These are phyloP conservation scores for Siderastrea radians DNA, from an alignment of 92 coral and sea anemone genomes.

Conservation along the genomic window DNA sequence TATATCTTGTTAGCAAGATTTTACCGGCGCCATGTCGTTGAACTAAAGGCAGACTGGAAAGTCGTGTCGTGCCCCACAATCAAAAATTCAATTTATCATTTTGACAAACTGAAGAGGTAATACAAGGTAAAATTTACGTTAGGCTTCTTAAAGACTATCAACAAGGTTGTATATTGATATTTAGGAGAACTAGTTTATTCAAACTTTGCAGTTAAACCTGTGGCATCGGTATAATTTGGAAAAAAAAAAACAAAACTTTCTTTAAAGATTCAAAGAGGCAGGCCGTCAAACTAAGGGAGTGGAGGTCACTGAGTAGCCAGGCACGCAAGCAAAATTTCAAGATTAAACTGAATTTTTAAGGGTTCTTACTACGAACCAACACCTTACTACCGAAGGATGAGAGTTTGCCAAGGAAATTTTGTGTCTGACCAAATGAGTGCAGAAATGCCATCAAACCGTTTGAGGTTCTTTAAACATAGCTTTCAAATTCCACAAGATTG, in stretches of 20 bases:
- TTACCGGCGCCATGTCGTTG: neutral
- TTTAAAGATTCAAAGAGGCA: neutral
- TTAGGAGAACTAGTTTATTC: neutral
- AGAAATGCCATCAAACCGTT: conserved; percentile 14
- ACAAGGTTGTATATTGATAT: conserved; percentile 14
- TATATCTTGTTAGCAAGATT: neutral
- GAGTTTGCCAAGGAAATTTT: neutral
- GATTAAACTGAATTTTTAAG: no score
- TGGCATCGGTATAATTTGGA: neutral
- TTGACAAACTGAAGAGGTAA: conserved; percentile 53
- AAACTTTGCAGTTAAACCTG: neutral
- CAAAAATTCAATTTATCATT: conserved; percentile 41
- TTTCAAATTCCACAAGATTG: conserved; percentile 26
- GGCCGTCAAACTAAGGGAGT: neutral
- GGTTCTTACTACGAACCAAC: neutral
- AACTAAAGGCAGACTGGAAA: neutral
- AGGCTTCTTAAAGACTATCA: conserved; percentile 41
- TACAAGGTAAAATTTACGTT: conserved; percentile 40
- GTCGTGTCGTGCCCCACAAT: conserved; percentile 9
- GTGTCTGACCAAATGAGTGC: neutral
- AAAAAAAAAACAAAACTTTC: neutral
- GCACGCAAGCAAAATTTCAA: neutral
- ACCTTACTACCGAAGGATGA: neutral
- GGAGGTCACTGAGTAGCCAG: neutral
- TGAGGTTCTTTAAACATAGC: conserved; percentile 27